Base-by-base conservation (phyloP, 2,888 invertebrate genomes). In the Coelinius sp. region DNA sequence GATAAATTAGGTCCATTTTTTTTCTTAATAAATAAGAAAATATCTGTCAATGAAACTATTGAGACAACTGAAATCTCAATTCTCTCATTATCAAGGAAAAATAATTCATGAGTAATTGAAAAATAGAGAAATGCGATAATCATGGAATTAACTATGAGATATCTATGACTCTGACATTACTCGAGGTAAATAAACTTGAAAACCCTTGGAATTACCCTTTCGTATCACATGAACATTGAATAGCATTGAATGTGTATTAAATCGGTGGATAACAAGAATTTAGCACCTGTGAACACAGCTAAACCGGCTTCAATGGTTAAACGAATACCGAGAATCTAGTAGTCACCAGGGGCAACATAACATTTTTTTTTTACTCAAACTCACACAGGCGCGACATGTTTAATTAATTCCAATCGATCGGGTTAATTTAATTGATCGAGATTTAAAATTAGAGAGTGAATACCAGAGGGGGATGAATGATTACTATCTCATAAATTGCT, bases 201-300 rank as follows among this genome's bases (percentile, higher is more conserved):
- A 49, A 12, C 46, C 20, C 17, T 49, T 17, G 46, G 46, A 20
- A 44, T 5, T 44, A n/a, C 44, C n/a, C n/a, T n/a, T 20, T 6
- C 1, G 41, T 31, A 44, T 64, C 49, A 65, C 17, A 31, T 31
- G 52, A 20, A 17, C 49, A 49, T 25, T 41, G 12, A 20, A 22
- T 64, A 46, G n/a, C 53, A 38, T 22, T 14, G n/a, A 38, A 52
- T 59, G 59, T 59, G 59, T 59, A 24, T 38, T 52, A 67, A 67
- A 67, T 67, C 52, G 20, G 38, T 53, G 35, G 53, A 53, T 67
- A 31, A 64, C 27, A 24, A 22, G 38, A 35, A 67, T 52, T 38
- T 35, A 67, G 31, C 41, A 53, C 41, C 52, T 53, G 66, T 25
- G 66, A 53, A 38, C 31, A 12, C 10, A 27, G 31, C 10, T 20